Evolutionary conservation across 2,888 invertebrate genomes (phyloP).

Genomic region (Odontothrips loti): DNA sequence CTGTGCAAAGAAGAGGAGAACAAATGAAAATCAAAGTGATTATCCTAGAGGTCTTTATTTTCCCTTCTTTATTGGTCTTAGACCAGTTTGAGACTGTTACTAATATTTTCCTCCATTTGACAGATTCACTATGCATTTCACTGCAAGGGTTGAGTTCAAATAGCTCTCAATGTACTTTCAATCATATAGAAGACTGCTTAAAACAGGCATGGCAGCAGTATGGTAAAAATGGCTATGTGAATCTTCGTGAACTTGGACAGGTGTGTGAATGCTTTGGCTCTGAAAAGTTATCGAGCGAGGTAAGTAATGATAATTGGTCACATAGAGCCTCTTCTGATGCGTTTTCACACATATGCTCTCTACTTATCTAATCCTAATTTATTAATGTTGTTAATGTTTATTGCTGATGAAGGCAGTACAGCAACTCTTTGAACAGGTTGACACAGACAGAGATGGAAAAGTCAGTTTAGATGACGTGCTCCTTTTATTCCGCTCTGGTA

Average conservation of each 20-base stretch:
- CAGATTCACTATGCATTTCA: neutral
- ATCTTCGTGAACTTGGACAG: neutral
- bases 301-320: neutral
- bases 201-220: neutral
- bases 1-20: slow-evolving; percentile 22
- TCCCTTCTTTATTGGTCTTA: neutral
- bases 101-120: too few relatives aligned
- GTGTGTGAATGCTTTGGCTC: neutral
- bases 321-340: slow-evolving; percentile 53
- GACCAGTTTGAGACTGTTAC: neutral
- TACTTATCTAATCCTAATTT: slow-evolving; percentile 53
- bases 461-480: slow-evolving; percentile 64
- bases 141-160: neutral
- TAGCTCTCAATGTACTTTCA: neutral
- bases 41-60: neutral
- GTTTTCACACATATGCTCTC: slow-evolving; percentile 63
- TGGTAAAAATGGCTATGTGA: slow-evolving; percentile 9
- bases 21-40: neutral
- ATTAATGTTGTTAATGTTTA: too few relatives aligned
- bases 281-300: neutral
- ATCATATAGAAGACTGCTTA: neutral
- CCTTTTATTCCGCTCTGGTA: slow-evolving; percentile 56
- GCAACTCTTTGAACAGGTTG: slow-evolving; percentile 62
- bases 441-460: slow-evolving; percentile 58
- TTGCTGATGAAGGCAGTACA: slow-evolving; percentile 49